Evolutionary conservation across 2,888 invertebrate species (phyloP).

Genomic region (Magallana nippona): DNA sequence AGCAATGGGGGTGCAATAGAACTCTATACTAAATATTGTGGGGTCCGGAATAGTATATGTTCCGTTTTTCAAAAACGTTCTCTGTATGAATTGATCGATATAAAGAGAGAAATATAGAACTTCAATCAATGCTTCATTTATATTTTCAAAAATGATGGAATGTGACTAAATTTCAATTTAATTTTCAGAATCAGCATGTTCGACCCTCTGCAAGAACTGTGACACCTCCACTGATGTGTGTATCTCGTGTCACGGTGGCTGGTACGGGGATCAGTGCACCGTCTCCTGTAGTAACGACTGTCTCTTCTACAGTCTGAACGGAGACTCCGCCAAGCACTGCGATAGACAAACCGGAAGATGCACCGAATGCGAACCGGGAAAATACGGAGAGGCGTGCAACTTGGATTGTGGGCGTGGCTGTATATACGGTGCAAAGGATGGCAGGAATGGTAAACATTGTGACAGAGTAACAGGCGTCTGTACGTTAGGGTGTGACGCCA

Average conservation of each 20-base stretch:
- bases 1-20: too few relatives aligned
- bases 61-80: too few relatives aligned
- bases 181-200: conserved; percentile 12
- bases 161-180: neutral
- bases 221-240: conserved; percentile 44
- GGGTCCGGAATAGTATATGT: too few relatives aligned
- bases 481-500: conserved; percentile 51
- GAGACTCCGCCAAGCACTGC: conserved; percentile 51
- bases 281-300: conserved; percentile 46
- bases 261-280: conserved; percentile 45
- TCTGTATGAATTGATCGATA: too few relatives aligned
- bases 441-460: conserved; percentile 52
- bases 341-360: conserved; percentile 50
- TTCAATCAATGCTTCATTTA: neutral
- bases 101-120: neutral
- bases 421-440: conserved; percentile 49
- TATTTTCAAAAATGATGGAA: neutral
- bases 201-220: conserved; percentile 15
- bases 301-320: conserved; percentile 48
- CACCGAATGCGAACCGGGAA: conserved; percentile 52
- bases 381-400: conserved; percentile 46
- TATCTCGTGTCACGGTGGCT: conserved; percentile 40
- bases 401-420: conserved; percentile 52
- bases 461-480: conserved; percentile 54
- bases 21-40: too few relatives aligned